Evolutionary conservation across 2,888 invertebrate species (phyloP), one percentile per base, ranked within the genome.

Genomic region (Oscheius sp.): DNA sequence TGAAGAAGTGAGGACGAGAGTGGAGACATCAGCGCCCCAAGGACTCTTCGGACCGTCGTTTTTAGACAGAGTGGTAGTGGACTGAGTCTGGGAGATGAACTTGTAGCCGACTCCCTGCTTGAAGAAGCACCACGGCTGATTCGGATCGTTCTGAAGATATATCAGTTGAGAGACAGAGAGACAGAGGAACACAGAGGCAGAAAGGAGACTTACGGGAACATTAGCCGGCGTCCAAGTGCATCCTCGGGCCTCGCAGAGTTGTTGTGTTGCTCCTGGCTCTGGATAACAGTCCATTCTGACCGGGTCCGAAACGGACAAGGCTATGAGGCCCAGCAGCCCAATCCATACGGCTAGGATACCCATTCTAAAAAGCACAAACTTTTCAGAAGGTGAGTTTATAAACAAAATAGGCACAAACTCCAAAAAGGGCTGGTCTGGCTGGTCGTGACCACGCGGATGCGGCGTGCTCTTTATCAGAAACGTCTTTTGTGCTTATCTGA

Each of bases 261-360:
- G 65, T 62, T 84, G 78, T 59, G 53, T 74, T 0, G 79, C 79
- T 50, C 77, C 80, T n/a, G 81, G 80, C 57, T 85, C 86, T 1
- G 86, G 86, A 42, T 74, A 78, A 62, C 86, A 86, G 60, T 86
- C 86, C 50, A 86, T 74, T 32, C 84, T 72, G 66, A 66, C 74
- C 7, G 13, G 50, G 50, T 29, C 50, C 9, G 55, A 55, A 50
- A 48, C 11, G 32, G 32, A 21, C 48, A 35, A 21, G 11, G 47
- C 13, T 4, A 37, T 32, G 3, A 62, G 37, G 62, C 48, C 13
- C 47, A 53, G 57, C 9, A 60, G 57, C 21, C 70, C 51, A 7
- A 55, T 29, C 32, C 53, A 68, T 32, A 21, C 68, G 35, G 53
- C 35, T 32, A 55, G 9, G 32, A 68, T 55, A 37, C 42, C 29